Percentiles rank a stretch among this genome's conserved stretches.
phyloP scores from a whole-genome alignment of 2,797 vertebrate genomes.

The Cynodonichthys magdalenae region DNA sequence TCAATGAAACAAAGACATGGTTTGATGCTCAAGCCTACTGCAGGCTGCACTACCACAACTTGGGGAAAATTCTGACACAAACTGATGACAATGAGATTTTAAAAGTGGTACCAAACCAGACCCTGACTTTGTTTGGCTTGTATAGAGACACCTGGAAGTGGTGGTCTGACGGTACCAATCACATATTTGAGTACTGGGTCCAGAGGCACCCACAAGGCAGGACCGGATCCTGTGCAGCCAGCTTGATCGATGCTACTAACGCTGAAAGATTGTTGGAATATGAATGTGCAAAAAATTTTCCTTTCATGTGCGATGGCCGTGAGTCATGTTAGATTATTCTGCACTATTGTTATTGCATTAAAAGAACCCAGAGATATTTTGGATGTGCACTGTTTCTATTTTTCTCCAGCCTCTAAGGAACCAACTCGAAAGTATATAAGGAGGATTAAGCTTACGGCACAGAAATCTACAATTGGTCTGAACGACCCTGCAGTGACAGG shows the following conservation, averaged over 20 bases:
- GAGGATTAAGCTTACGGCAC: neutral
- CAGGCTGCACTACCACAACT: too few relatives aligned
- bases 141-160: neutral
- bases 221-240: neutral
- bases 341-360: too few relatives aligned
- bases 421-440: neutral
- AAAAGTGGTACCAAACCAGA: fast-evolving
- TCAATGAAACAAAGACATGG: too few relatives aligned
- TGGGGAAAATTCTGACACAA: neutral
- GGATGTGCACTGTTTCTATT: neutral
- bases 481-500: slow-evolving; percentile 13
- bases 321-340: slow-evolving; percentile 6
- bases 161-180: neutral
- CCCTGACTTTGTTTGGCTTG: neutral
- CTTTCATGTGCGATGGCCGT: slow-evolving; percentile 30
- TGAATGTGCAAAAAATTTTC: fast-evolving
- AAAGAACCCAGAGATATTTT: neutral
- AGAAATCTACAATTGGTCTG: slow-evolving; percentile 7
- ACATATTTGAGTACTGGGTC: slow-evolving; percentile 18
- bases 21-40: too few relatives aligned
- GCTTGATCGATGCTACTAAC: neutral
- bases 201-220: fast-evolving
- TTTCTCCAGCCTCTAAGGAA: neutral
- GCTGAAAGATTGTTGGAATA: neutral
- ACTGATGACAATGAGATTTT: neutral